Base-by-base conservation (phyloP, 2,888 invertebrate species). In the Meiosimyza platycephala region DNA sequence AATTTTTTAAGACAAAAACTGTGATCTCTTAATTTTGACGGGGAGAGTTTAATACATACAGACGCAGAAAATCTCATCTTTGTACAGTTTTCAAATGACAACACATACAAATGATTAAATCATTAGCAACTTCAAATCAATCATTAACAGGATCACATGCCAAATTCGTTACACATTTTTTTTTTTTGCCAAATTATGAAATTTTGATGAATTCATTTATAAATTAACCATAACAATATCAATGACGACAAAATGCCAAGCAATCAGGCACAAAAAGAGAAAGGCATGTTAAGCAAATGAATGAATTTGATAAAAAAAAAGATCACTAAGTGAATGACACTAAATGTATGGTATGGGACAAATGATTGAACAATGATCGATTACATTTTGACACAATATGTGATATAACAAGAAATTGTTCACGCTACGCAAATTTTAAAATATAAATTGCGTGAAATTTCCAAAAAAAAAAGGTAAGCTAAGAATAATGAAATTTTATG, bases 321-420 rank as follows among this genome's bases (percentile, higher is more conserved):
- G 60, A 33, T 33, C 64, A 18, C 12, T 18, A 11, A 51, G 12
- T 33, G 64, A 51, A 12, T 60, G 60, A 33, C 33, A 33, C 60
- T 60, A 62, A 13, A 28, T 47, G 62, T 47, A n/a, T n/a, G n/a
- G n/a, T n/a, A 62, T 16, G 18, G 9, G 9, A 54, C 47, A 47
- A 63, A 40, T 63, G 77, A 84, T 84, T 84, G 82, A 83, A 83
- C 80, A 82, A 83, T 84, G 84, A 84, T 84, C 84, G 84, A 84
- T 84, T 83, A 80, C 84, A 84, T 84, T 84, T 79, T 84, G 84
- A 84, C 84, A 82, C 52, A 68, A 68, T 57, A 48, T 22, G 60
- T 60, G 22, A 59, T 50, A 57, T 13, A 51, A 51, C 28, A 52
- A 69, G 63, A 18, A 54, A 52, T 60, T 40, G 33, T 52, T 64